Percentiles rank a stretch among this genome's conserved stretches.
Evolutionary conservation across 2,113 vertebrate genomes (phyloP).

Genomic region (Reinhardtius hippoglossoides): DNA sequence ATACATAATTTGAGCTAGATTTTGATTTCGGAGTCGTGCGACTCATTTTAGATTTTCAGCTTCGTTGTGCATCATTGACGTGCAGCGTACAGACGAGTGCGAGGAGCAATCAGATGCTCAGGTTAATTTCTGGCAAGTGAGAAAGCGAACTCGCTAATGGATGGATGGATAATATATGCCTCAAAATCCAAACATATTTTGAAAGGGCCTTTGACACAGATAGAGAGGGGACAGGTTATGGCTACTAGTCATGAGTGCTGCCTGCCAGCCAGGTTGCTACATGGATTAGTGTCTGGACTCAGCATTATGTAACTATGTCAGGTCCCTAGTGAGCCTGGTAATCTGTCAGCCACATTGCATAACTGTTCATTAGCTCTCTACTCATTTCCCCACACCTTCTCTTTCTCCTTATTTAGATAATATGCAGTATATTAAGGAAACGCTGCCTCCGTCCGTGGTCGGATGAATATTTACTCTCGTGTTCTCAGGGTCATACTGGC

Average conservation of each 20-base stretch:
- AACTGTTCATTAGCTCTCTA: conserved; percentile 62
- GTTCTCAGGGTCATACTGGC: background rate
- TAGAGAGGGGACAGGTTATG: conserved; percentile 22
- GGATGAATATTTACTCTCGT: conserved; percentile 1
- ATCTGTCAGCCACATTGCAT: conserved; percentile 68
- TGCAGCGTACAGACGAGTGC: too few species aligned
- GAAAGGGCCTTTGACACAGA: background rate
- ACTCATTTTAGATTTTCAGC: too few species aligned
- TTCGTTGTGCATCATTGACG: too few species aligned
- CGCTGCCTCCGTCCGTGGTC: background rate
- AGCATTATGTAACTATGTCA: conserved; percentile 67
- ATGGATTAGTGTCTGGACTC: conserved; percentile 72
- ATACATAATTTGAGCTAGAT: too few species aligned
- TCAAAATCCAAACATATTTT: conserved; percentile 1
- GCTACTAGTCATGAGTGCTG: conserved; percentile 11
- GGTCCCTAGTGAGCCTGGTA: conserved; percentile 51
- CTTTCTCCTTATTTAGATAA: background rate
- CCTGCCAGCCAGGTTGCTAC: conserved; percentile 37
- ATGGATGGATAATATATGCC: background rate
- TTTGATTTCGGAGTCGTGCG: too few species aligned
- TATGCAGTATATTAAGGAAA: background rate
- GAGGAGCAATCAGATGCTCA: too few species aligned
- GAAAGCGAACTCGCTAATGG: too few species aligned
- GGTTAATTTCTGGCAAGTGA: too few species aligned
- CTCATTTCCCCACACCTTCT: conserved; percentile 36